phyloP scores from a whole-genome alignment of 1,140 invertebrate genomes.

The Coelopa frigida region DNA sequence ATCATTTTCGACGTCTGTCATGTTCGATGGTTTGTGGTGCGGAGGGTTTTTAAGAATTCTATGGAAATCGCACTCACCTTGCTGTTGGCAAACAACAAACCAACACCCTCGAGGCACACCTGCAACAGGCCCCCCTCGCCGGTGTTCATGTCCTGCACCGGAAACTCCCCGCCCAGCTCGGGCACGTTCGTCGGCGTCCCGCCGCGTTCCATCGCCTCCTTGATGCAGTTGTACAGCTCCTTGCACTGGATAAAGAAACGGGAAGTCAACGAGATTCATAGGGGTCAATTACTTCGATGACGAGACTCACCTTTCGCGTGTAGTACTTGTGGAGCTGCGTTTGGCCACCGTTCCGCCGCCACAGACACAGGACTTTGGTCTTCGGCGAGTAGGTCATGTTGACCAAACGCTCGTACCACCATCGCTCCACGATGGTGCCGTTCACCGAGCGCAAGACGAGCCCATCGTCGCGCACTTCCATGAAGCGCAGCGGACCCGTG shows the following conservation, averaged over 20 bases:
- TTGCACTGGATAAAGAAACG: conserved; percentile 68
- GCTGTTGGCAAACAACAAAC: conserved; percentile 95
- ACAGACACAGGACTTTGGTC: conserved; percentile 93
- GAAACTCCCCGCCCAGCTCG: conserved; percentile 97
- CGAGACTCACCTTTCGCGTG: conserved; percentile 80
- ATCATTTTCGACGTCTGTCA: no score
- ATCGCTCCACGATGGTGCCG: conserved; percentile 87
- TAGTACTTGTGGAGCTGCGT: conserved; percentile 98
- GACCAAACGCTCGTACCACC: conserved; percentile 98
- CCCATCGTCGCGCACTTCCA: conserved; percentile 97
- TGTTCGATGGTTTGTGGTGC: no score
- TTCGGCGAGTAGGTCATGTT: conserved; percentile 99
- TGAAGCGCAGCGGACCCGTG: conserved; percentile 85
- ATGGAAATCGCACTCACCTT: conserved; percentile 66
- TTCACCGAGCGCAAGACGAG: conserved; percentile 80
- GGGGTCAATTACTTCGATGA: not conserved
- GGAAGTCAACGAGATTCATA: not conserved
- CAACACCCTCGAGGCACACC: conserved; percentile 98
- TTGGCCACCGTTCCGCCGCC: conserved; percentile 76
- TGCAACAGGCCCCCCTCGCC: conserved; percentile 95
- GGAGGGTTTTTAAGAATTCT: not conserved
- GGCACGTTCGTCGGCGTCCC: conserved; percentile 68
- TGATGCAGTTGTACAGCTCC: conserved; percentile 96
- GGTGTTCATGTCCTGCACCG: conserved; percentile 92
- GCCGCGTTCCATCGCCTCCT: conserved; percentile 96